Conservation (phyloP, 2,113 vertebrate species). For the Pangasianodon gigas region DNA sequence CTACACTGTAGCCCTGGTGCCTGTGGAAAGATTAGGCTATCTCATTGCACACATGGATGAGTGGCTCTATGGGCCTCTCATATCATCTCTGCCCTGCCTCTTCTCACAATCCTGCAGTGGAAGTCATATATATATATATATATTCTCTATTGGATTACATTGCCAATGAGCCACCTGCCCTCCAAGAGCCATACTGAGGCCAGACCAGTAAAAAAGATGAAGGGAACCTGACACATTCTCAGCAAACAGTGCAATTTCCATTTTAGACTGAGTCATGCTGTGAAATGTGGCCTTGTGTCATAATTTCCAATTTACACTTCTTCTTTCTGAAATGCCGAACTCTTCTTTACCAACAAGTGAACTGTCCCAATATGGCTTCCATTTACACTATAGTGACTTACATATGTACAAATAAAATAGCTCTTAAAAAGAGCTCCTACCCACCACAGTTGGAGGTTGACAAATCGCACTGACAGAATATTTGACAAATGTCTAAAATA, state of each 20-base stretch:
- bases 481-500: constrained; percentile 30
- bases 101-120: constrained; percentile 32
- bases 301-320: not conserved
- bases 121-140: constrained; percentile 69
- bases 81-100: constrained; percentile 51
- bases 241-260: constrained; percentile 52
- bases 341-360: not conserved
- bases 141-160: constrained; percentile 69
- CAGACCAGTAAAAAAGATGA: constrained; percentile 41
- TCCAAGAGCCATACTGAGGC: constrained; percentile 52
- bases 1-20: constrained; percentile 43
- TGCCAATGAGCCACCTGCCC: constrained; percentile 67
- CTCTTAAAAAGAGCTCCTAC: not conserved
- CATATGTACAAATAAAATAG: not conserved
- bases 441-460: not conserved
- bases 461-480: not conserved
- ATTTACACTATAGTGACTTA: not conserved
- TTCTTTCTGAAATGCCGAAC: not conserved
- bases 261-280: not conserved
- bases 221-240: constrained; percentile 54
- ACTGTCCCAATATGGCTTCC: not conserved
- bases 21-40: constrained; percentile 71
- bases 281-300: not conserved
- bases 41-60: constrained; percentile 69
- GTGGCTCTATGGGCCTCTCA: constrained; percentile 61